phyloP scores from a whole-genome alignment of 2,888 invertebrate genomes.

The Nebria brevicollis region DNA sequence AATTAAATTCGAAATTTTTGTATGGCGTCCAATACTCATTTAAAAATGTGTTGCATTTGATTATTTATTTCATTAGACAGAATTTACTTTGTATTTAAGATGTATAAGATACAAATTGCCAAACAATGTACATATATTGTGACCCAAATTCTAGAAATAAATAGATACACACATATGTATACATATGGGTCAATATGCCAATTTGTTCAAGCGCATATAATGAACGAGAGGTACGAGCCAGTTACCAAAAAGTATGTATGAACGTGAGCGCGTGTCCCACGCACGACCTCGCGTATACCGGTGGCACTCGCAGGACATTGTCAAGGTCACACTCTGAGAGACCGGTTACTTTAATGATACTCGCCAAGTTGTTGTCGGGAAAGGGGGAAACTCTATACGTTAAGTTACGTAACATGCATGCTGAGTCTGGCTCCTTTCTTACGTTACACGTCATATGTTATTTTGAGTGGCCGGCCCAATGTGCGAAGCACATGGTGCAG shows the following conservation, averaged over 20 bases:
- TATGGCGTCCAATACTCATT: no score
- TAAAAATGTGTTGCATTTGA: no score
- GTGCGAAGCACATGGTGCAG: neutral
- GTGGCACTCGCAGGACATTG: conserved; percentile 27
- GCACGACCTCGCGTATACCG: conserved; percentile 9
- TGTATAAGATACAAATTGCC: neutral
- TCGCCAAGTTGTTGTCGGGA: neutral
- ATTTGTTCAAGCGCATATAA: neutral
- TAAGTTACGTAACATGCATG: neutral
- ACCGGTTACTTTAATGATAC: neutral
- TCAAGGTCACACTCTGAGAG: conserved; percentile 23
- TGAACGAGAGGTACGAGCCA: neutral
- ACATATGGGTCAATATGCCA: neutral
- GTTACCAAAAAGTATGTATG: neutral
- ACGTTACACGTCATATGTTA: neutral
- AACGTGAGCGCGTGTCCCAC: conserved; percentile 5
- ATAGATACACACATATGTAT: neutral
- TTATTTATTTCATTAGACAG: no score
- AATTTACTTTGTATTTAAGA: no score
- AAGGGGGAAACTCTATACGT: neutral
- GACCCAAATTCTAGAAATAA: neutral
- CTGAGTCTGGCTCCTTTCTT: neutral
- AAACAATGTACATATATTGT: neutral
- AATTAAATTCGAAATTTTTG: no score
- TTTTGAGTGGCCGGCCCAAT: neutral